Conservation (phyloP, 1,140 invertebrate genomes). For the Micrasema longulum region DNA sequence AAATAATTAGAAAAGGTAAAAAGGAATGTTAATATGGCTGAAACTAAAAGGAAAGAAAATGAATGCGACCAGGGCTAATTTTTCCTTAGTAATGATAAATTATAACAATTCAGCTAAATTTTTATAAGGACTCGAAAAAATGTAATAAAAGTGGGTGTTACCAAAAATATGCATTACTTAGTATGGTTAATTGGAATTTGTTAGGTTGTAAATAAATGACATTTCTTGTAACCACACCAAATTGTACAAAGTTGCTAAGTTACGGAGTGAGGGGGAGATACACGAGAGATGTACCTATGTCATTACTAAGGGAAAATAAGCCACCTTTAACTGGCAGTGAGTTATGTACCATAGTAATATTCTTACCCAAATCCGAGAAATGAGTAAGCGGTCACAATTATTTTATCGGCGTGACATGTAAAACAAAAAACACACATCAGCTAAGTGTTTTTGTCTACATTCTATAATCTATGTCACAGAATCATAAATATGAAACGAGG, state of each 20-base stretch:
- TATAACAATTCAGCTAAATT: slow-evolving; percentile 29
- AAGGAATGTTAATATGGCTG: slow-evolving; percentile 37
- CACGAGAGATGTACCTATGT: no score
- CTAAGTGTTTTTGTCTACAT: slow-evolving; percentile 51
- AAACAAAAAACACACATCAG: slow-evolving; percentile 55
- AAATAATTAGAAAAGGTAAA: slow-evolving; percentile 9
- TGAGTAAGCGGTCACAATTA: slow-evolving; percentile 54
- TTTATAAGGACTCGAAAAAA: slow-evolving; percentile 8
- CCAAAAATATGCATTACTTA: slow-evolving; percentile 54
- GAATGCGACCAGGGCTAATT: slow-evolving; percentile 52
- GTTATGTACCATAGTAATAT: slow-evolving; percentile 51
- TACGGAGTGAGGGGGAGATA: slow-evolving; percentile 3
- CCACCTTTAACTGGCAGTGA: slow-evolving; percentile 50
- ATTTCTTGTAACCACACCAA: not conserved
- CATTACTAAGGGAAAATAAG: slow-evolving; percentile 55
- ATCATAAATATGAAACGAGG: slow-evolving; percentile 15
- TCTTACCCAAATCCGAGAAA: slow-evolving; percentile 54
- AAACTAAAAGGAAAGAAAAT: slow-evolving; percentile 41
- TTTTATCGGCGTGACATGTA: slow-evolving; percentile 54
- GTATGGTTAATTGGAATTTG: slow-evolving; percentile 29
- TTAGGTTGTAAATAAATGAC: not conserved
- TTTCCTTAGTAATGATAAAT: slow-evolving; percentile 53
- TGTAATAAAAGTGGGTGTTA: slow-evolving; percentile 35
- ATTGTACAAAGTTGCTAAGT: not conserved
- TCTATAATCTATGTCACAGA: slow-evolving; percentile 36